Conservation (phyloP, 53 echinoderm and acorn worm species). For the Stichopus horrens region DNA sequence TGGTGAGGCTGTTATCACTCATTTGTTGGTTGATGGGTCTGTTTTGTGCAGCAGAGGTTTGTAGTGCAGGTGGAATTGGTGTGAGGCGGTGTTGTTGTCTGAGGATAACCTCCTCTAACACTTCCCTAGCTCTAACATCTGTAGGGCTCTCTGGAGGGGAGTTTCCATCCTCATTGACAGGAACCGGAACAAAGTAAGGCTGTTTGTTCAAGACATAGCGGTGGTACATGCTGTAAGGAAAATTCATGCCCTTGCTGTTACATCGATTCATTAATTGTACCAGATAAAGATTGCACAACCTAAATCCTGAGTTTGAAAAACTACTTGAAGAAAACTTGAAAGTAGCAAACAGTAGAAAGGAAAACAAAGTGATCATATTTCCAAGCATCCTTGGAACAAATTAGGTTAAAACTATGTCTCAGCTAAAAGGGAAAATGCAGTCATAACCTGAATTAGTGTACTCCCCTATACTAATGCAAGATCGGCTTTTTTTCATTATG, state of each 20-base stretch:
- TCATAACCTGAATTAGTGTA: too few species aligned
- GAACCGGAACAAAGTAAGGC: background rate
- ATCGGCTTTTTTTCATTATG: too few species aligned
- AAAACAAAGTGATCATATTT: too few species aligned
- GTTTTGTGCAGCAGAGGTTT: background rate
- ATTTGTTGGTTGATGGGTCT: background rate
- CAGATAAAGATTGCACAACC: too few species aligned
- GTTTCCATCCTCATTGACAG: conserved; percentile 1
- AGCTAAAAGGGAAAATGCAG: too few species aligned
- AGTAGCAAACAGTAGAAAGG: too few species aligned
- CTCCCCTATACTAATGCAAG: too few species aligned
- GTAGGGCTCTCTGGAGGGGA: background rate
- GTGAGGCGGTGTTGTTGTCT: conserved; percentile 11
- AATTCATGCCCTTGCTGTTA: background rate
- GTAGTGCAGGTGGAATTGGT: background rate
- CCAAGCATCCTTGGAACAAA: too few species aligned
- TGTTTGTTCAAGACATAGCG: conserved; percentile 6
- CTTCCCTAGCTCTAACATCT: background rate
- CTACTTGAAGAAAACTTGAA: too few species aligned
- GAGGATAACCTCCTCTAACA: conserved; percentile 10
- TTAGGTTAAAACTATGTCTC: too few species aligned
- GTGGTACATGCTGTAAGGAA: conserved; percentile 17
- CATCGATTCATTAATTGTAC: too few species aligned
- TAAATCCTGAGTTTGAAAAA: too few species aligned
- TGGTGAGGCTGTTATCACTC: conserved; percentile 1